phyloP scores from a whole-genome alignment of 2,888 invertebrate species.

The Caenorhabditis angaria region DNA sequence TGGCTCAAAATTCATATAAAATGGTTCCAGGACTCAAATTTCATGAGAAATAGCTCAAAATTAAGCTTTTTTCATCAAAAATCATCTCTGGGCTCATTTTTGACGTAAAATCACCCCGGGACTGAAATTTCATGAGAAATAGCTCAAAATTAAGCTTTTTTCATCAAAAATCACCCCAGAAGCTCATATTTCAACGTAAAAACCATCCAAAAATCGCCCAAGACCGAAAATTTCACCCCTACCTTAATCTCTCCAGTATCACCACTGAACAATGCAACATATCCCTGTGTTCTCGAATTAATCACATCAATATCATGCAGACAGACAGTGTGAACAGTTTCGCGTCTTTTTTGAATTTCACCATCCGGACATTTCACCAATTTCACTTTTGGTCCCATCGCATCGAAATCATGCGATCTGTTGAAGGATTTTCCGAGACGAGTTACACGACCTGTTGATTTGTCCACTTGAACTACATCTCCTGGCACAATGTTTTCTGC shows the following conservation, averaged over 20 bases:
- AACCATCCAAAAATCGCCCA: too few species aligned
- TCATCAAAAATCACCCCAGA: too few species aligned
- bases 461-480: constrained; percentile 97
- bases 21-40: too few species aligned
- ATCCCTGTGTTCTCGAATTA: constrained; percentile 91
- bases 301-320: constrained; percentile 99
- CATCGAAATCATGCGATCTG: constrained; percentile 94
- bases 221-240: too few species aligned
- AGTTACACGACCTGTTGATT: constrained; percentile 81
- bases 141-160: too few species aligned
- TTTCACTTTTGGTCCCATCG: constrained; percentile 83
- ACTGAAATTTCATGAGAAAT: too few species aligned
- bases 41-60: too few species aligned
- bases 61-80: too few species aligned
- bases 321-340: constrained; percentile 92
- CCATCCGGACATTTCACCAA: constrained; percentile 99
- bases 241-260: constrained; percentile 97
- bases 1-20: too few species aligned
- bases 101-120: too few species aligned
- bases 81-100: too few species aligned
- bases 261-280: constrained; percentile 94
- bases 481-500: constrained; percentile 79
- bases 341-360: constrained; percentile 92
- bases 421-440: constrained; percentile 85
- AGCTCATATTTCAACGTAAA: too few species aligned